A percentile compares a stretch with the other conserved stretches of the same genome.
These are phyloP conservation scores for Heliocidaris tuberculata DNA, from an alignment of 35 echinoderm and acorn worm genomes.

Conservation along the genomic window DNA sequence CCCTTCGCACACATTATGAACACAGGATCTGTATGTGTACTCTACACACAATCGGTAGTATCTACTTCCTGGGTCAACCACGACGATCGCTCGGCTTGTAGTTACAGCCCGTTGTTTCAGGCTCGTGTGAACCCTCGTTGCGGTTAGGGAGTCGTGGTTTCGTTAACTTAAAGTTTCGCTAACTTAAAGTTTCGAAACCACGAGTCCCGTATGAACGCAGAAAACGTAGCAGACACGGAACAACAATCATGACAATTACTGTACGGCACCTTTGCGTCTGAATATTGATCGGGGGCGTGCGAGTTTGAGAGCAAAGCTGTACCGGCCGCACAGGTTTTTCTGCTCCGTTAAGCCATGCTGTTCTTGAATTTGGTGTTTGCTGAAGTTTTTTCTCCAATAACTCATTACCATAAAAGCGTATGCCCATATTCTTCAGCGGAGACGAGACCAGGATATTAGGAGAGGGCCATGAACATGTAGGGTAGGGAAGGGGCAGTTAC, in stretches of 20 bases:
- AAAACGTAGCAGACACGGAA: neutral
- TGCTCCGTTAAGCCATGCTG: neutral
- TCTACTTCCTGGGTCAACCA: no score
- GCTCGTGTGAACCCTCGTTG: no score
- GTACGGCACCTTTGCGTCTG: neutral
- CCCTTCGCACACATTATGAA: no score
- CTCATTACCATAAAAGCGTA: slow-evolving; percentile 22
- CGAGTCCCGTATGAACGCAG: neutral
- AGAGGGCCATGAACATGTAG: neutral
- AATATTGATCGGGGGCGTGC: slow-evolving; percentile 2
- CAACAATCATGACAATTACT: no score
- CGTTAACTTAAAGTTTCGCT: no score
- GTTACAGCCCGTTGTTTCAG: no score
- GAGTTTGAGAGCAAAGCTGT: neutral
- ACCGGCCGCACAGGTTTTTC: neutral
- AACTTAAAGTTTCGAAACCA: no score
- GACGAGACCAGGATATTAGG: neutral
- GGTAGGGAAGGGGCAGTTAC: no score
- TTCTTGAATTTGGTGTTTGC: slow-evolving; percentile 17
- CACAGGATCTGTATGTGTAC: no score
- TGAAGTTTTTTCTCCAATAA: neutral
- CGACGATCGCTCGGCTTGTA: no score
- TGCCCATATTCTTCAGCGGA: neutral
- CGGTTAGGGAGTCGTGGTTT: no score
- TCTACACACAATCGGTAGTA: no score